Base-by-base conservation (phyloP, 1,140 invertebrate genomes). In the Protaetia brevitarsis region DNA sequence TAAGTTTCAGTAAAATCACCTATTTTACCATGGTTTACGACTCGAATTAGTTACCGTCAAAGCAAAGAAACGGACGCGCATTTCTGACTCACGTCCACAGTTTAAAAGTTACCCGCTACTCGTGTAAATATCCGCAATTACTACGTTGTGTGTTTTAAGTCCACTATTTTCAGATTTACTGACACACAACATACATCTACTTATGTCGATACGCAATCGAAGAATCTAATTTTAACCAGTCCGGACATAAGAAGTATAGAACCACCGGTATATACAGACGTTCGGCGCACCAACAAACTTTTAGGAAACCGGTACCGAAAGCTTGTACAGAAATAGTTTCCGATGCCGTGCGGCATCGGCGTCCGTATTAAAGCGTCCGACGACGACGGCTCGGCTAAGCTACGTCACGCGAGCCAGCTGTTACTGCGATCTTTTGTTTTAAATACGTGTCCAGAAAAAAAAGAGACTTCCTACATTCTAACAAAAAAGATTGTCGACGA, bases 281-380 rank as follows among this genome's bases (percentile, higher is more conserved):
- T 51, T 51, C 41, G 19, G 26, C 41, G 11, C 19, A 51, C 41
- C 19, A 23, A 51, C 10, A 51, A 19, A 19, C 41, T 51, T 51
- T 19, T 23, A 23, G 41, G 26, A 34, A 51, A 19, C 41, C 41
- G 41, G 41, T 51, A 51, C 41, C 41, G 4, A 51, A 51, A 23
- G 19, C 41, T 51, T 51, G 41, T 51, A 51, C 41, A 51, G 41
- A 51, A 51, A 51, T 51, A 51, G 41, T 51, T 51, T 19, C 41
- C 16, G 41, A 51, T 51, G 13, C 26, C 26, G 41, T 51, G 41
- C 11, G 26, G 41, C 11, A 51, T n/a, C n/a, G n/a, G 41, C 41
- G 41, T 51, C 41, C 19, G 41, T n/a, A n/a, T n/a, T n/a, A n/a
- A 51, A 51, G 16, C 41, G 19, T 8, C 41, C 19, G 10, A 8